These are phyloP conservation scores for Callipepla californica DNA, from an alignment of 2,113 vertebrate genomes.

Conservation along the genomic window DNA sequence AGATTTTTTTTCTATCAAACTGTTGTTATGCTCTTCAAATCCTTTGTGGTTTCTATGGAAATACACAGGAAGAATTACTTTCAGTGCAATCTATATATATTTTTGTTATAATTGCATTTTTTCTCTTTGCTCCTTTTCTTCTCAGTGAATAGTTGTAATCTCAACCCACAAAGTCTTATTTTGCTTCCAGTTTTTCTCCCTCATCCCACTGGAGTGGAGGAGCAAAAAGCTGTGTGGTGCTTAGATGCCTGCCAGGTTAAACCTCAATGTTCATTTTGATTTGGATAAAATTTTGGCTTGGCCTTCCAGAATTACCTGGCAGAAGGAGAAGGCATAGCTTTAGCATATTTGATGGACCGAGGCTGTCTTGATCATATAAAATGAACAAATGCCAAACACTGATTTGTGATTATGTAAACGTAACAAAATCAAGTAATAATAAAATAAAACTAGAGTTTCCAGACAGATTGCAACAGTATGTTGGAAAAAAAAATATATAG, in stretches of 20 bases:
- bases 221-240: background rate
- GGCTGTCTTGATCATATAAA: background rate
- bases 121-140: background rate
- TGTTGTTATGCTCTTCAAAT: background rate
- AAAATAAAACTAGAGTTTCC: background rate
- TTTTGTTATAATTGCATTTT: background rate
- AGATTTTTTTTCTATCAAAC: background rate
- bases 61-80: background rate
- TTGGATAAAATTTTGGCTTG: background rate
- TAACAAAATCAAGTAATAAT: background rate
- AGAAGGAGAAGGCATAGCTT: background rate
- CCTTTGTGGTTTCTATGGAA: background rate
- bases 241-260: background rate
- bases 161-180: background rate
- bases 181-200: background rate
- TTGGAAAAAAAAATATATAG: background rate
- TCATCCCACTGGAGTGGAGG: background rate
- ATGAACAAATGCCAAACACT: background rate
- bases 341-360: background rate
- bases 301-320: background rate
- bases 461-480: background rate
- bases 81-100: background rate
- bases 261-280: background rate
- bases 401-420: background rate
- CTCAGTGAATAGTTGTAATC: background rate